Base-by-base conservation (phyloP, 2,888 invertebrate species). In the Dioctria rufipes region DNA sequence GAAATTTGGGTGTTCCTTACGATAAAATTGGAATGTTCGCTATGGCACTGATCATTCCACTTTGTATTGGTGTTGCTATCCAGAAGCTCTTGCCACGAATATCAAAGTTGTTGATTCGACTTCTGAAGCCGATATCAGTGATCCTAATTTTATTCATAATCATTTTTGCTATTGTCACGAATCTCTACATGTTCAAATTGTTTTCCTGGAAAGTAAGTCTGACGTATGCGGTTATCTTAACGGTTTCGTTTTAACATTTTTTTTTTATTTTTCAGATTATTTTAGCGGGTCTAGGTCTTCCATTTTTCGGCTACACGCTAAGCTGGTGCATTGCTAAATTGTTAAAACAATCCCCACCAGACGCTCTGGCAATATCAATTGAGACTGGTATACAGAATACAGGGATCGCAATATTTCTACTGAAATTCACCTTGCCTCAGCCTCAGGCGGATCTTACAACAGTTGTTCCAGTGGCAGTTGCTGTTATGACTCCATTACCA, bases 301-400 rank as follows among this genome's bases (percentile, higher is more conserved):
- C 97, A 0, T 95, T 95, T 93, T 86, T 95, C 49, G 97, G 97
- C 0, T 97, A 95, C 87, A 77, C 90, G 3, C 89, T 92, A 54
- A 96, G 96, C 2, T 94, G 93, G 87, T 63, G 91, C 6, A 85
- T 92, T 0, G 93, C 96, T 0, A 89, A 90, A 77, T 42, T 93
- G 0, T 90, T 92, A 11, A 90, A 91, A 42, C 95, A 94, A 86
- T 90, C 92, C 4, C 88, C 91, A 63, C 87, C 91, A 3, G 95
- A 97, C 88, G 90, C 93, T 3, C 89, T 96, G n/a, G 96, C 98
- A 4, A 97, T 98, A 85, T 94, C 96, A 69, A 94, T 98, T 71
- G 98, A 98, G 90, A 95, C 96, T 4, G 97, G 98, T 75, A 93
- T 98, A 78, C 97, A 98, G 90, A 98, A 98, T 89, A 97, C 97